A percentile compares a stretch with the other conserved stretches of the same genome.
phyloP scores from a whole-genome alignment of 2,113 vertebrate genomes.

The Aspiorhynchus laticeps region DNA sequence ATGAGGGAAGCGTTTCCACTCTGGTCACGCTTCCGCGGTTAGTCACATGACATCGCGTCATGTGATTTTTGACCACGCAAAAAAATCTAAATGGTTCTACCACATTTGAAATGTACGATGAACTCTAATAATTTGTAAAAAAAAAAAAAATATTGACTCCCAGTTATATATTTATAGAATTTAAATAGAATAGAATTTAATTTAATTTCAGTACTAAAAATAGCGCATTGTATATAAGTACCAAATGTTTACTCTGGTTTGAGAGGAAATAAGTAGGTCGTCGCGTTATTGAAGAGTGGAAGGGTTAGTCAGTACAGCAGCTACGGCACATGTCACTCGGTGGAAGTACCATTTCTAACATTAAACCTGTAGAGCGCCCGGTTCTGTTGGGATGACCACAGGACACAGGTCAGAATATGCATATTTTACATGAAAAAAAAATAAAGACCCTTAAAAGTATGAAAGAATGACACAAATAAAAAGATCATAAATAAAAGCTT shows the following conservation, averaged over 20 bases:
- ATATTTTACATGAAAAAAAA: not conserved
- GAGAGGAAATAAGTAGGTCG: not conserved
- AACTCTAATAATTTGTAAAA: not conserved
- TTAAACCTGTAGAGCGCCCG: not conserved
- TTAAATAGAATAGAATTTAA: not conserved
- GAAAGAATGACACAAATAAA: not conserved
- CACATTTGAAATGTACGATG: not conserved
- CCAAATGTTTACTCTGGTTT: not conserved
- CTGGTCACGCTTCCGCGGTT: not conserved
- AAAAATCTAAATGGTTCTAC: not conserved
- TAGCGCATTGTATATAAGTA: not conserved
- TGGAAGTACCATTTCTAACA: not conserved
- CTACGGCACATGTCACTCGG: not conserved
- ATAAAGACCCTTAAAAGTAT: not conserved
- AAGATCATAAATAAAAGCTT: not conserved
- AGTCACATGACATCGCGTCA: not conserved
- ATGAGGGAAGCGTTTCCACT: not conserved
- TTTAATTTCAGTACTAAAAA: not conserved
- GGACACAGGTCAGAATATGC: not conserved
- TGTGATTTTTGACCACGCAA: not conserved
- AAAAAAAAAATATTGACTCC: not conserved
- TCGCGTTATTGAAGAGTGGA: not conserved
- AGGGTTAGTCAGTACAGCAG: not conserved
- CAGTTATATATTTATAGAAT: not conserved
- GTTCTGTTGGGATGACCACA: conserved; percentile 13